phyloP scores from a whole-genome alignment of 1,140 invertebrate genomes.

The Drosophila saltans region DNA sequence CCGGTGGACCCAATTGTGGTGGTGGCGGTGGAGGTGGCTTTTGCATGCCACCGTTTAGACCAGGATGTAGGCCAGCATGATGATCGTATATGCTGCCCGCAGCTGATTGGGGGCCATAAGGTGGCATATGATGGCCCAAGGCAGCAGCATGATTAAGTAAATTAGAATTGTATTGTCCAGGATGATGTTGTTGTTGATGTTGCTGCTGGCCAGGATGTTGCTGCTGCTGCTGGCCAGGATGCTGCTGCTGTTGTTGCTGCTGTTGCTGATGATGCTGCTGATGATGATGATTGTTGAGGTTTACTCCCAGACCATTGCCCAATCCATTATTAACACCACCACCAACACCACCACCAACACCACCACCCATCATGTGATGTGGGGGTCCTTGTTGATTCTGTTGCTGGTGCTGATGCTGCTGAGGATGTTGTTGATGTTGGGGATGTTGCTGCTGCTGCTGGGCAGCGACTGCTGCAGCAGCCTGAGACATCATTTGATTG shows the following conservation, averaged over 20 bases:
- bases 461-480: constrained; percentile 68
- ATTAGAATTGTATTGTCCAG: constrained; percentile 76
- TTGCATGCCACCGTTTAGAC: constrained; percentile 78
- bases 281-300: constrained; percentile 46
- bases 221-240: constrained; percentile 60
- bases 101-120: constrained; percentile 55
- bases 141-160: constrained; percentile 76
- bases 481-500: constrained; percentile 82
- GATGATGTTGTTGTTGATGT: constrained; percentile 69
- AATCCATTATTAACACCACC: constrained; percentile 55
- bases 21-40: constrained; percentile 66
- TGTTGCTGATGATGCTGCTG: constrained; percentile 60
- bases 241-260: constrained; percentile 64
- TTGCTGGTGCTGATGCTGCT: constrained; percentile 66
- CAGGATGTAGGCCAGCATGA: constrained; percentile 73
- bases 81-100: constrained; percentile 74
- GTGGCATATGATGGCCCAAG: constrained; percentile 66
- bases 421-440: constrained; percentile 60
- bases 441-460: constrained; percentile 70
- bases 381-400: constrained; percentile 65
- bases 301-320: constrained; percentile 60
- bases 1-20: constrained; percentile 52
- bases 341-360: constrained; percentile 54
- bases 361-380: constrained; percentile 71
- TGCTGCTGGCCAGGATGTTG: constrained; percentile 50